Evolutionary conservation across 2,888 invertebrate genomes (phyloP).

Genomic region (Nephrotoma appendiculata): DNA sequence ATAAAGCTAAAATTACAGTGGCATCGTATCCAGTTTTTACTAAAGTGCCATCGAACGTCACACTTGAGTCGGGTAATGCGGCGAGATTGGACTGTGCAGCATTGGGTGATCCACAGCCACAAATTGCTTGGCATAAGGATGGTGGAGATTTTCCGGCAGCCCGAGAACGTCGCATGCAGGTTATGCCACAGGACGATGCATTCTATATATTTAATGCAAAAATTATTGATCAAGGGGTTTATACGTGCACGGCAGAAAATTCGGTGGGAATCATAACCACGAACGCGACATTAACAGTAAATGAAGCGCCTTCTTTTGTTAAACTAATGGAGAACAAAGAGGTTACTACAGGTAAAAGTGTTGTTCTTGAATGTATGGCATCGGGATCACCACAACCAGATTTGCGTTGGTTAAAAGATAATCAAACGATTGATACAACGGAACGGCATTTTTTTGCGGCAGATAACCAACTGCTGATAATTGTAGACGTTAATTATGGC

Average conservation of each 20-base stretch:
- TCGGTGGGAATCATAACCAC: constrained; percentile 74
- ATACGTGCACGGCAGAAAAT: constrained; percentile 87
- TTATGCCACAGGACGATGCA: constrained; percentile 80
- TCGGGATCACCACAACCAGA: constrained; percentile 71
- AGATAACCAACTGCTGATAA: constrained; percentile 75
- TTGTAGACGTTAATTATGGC: constrained; percentile 58
- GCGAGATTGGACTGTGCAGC: constrained; percentile 87
- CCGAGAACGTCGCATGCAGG: constrained; percentile 80
- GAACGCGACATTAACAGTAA: constrained; percentile 72
- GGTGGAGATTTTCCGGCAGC: constrained; percentile 94
- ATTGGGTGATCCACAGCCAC: constrained; percentile 73
- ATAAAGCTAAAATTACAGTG: constrained; percentile 72
- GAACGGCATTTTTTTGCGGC: constrained; percentile 78
- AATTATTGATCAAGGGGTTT: constrained; percentile 76
- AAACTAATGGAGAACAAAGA: constrained; percentile 77
- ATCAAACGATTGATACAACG: constrained; percentile 50
- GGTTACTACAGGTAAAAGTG: constrained; percentile 64
- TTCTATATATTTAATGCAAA: constrained; percentile 89
- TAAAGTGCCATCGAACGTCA: constrained; percentile 71
- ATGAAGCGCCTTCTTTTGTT: constrained; percentile 72
- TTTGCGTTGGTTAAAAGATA: constrained; percentile 76
- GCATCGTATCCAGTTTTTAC: constrained; percentile 76
- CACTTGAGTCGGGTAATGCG: constrained; percentile 69
- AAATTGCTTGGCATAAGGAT: constrained; percentile 83
- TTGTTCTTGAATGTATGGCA: constrained; percentile 78